phyloP scores from a whole-genome alignment of 2,113 vertebrate genomes.

The Oncorhynchus clarkii region DNA sequence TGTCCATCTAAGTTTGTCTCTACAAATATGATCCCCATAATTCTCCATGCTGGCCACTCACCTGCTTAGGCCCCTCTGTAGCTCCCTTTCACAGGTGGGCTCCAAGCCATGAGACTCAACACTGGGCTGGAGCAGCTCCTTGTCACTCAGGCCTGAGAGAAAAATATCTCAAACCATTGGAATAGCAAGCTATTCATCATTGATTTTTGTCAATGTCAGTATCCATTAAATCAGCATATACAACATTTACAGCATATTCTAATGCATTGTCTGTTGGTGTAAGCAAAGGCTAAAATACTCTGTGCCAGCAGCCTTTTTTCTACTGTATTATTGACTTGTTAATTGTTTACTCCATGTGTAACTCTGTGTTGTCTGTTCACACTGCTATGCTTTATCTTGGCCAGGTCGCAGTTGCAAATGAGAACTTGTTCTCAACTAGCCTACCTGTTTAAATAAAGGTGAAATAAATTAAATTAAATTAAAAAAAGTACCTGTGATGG shows the following conservation, averaged over 20 bases:
- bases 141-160: conserved; percentile 62
- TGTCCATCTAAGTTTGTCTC: no score
- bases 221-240: background rate
- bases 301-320: background rate
- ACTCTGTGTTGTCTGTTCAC: no score
- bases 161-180: background rate
- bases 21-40: background rate
- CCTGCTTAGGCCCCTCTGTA: conserved; percentile 67
- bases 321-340: no score
- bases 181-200: background rate
- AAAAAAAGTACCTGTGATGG: conserved; percentile 55
- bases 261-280: background rate
- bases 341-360: no score
- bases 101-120: conserved; percentile 51
- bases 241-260: no score
- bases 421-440: no score
- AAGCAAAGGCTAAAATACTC: background rate
- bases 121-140: conserved; percentile 58
- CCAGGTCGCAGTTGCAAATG: no score
- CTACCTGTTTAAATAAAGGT: no score
- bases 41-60: conserved; percentile 29
- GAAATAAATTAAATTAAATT: no score
- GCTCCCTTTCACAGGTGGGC: conserved; percentile 43
- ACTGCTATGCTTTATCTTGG: no score
- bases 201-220: no score